phyloP scores from a whole-genome alignment of 2,888 invertebrate species.

The Agrenia bidenticulata region DNA sequence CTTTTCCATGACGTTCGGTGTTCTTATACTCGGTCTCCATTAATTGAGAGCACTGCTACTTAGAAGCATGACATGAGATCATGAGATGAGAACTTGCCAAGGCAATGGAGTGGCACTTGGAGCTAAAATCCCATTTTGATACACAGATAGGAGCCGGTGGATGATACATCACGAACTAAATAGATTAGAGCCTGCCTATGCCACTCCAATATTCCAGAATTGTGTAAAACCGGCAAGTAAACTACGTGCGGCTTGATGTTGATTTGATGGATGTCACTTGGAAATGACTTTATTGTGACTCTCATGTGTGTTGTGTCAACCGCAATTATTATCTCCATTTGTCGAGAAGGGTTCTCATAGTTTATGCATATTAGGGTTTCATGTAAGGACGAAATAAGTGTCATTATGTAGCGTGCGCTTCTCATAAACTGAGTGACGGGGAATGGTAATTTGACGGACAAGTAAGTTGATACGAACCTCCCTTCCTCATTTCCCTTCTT shows the following conservation, averaged over 20 bases:
- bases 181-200: constrained; percentile 20
- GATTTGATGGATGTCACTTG: constrained; percentile 48
- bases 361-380: neutral
- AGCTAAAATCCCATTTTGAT: neutral
- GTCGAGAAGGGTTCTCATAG: constrained; percentile 16
- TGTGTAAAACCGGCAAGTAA: constrained; percentile 29
- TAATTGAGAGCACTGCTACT: too few relatives aligned
- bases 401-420: neutral
- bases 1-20: too few relatives aligned
- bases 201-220: constrained; percentile 32
- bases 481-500: neutral
- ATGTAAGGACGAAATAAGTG: constrained; percentile 8
- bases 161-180: constrained; percentile 13
- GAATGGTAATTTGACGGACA: constrained; percentile 25
- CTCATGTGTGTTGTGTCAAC: constrained; percentile 38
- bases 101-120: too few relatives aligned
- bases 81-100: too few relatives aligned
- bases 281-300: constrained; percentile 47
- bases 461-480: constrained; percentile 4
- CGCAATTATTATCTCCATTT: constrained; percentile 37
- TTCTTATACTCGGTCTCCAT: too few relatives aligned
- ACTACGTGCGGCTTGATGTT: constrained; percentile 34
- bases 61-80: too few relatives aligned
- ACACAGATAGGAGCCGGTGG: neutral
- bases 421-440: constrained; percentile 13